phyloP scores from a whole-genome alignment of 2,797 vertebrate species.

The Lacerta viridis region DNA sequence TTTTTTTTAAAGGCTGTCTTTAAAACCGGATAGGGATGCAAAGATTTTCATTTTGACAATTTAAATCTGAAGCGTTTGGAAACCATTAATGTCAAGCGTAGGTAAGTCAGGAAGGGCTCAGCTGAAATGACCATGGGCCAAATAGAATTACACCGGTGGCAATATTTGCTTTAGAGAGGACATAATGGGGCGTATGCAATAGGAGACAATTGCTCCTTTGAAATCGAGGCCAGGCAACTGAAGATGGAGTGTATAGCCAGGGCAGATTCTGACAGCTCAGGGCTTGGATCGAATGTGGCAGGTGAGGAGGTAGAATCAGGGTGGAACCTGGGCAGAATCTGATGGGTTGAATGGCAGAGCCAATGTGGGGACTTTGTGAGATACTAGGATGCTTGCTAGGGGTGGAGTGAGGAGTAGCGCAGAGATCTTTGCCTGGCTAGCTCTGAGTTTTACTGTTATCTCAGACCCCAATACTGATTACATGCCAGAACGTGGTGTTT shows the following conservation, averaged over 20 bases:
- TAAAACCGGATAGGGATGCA: slow-evolving; percentile 13
- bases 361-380: no score
- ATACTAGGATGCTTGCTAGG: background rate
- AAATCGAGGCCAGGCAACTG: background rate
- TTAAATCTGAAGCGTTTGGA: slow-evolving; percentile 36
- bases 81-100: slow-evolving; percentile 15
- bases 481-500: background rate
- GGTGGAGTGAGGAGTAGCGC: background rate
- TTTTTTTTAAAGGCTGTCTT: background rate
- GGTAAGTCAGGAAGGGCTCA: slow-evolving; percentile 27
- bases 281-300: background rate
- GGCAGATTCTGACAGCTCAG: background rate
- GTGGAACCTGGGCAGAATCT: no score
- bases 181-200: background rate
- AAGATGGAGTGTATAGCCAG: background rate
- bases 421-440: background rate
- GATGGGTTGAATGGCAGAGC: background rate
- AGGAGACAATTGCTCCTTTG: slow-evolving; percentile 15
- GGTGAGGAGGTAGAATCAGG: background rate
- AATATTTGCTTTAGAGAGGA: slow-evolving; percentile 19
- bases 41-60: slow-evolving; percentile 9
- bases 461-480: background rate
- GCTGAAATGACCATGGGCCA: background rate
- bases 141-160: background rate
- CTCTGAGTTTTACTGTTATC: background rate